phyloP scores from a whole-genome alignment of 2,113 vertebrate genomes.

The Promerops cafer region DNA sequence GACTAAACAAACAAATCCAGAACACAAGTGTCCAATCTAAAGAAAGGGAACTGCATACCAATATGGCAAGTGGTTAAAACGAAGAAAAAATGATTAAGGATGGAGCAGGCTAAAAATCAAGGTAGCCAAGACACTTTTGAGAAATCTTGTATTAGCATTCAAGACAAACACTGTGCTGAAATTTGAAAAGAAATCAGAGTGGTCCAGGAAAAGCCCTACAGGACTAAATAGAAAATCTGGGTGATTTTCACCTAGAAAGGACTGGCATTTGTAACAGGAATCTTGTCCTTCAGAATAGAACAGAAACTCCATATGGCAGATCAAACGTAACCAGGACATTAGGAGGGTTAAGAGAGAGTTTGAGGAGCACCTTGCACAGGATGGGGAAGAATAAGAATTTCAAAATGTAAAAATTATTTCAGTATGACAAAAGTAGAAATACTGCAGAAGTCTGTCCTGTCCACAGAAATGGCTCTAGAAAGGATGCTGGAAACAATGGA shows the following conservation, averaged over 20 bases:
- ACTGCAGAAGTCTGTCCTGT: background rate
- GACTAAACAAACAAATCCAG: background rate
- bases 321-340: background rate
- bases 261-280: background rate
- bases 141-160: background rate
- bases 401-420: background rate
- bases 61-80: background rate
- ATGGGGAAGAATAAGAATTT: background rate
- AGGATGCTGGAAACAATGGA: background rate
- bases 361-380: background rate
- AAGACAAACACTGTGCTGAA: background rate
- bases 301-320: background rate
- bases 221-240: background rate
- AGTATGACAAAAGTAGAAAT: background rate
- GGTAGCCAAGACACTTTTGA: background rate
- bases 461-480: background rate
- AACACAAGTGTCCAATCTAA: background rate
- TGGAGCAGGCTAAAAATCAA: background rate
- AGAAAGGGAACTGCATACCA: background rate
- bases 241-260: background rate
- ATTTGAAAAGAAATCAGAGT: background rate
- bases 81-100: background rate
- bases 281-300: background rate
- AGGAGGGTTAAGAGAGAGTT: background rate
- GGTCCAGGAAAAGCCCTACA: background rate